Base-by-base conservation (phyloP, 1,140 invertebrate species). In the Bombus pyrosoma region DNA sequence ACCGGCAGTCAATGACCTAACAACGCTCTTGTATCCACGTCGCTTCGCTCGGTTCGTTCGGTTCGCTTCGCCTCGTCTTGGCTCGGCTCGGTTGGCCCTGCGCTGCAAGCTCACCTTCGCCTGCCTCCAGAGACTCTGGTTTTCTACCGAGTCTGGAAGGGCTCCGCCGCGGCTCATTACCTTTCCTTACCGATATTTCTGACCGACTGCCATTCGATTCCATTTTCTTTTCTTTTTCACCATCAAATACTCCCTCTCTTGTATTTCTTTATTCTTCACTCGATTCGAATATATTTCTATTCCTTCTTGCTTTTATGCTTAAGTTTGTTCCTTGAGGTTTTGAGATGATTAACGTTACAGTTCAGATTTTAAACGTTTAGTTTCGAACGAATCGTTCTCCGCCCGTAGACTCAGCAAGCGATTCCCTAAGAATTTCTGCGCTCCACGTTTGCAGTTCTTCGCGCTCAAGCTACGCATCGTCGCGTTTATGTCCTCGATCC, bases 1-100 rank as follows among this genome's bases (percentile, higher is more conserved):
- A 93, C 92, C 88, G 90, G 88, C 94, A 94, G 94, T 94, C 94
- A 94, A 94, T 94, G 94, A 94, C 94, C 94, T 92, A 93, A 86
- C 88, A 90, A 87, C 90, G 90, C 86, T 89, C 89, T 91, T 89
- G 89, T 90, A 87, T 89, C 86, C 89, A 83, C 83, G 81, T 85
- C 68, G 64, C 69, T 85, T 82, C 66, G 69, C 75, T 87, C 75
- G 88, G 83, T 87, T 91, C 90, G 86, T 86, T 88, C 86, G 88
- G 89, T 88, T 92, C 87, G 89, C 86, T 74, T 91, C 90, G 86
- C 72, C 89, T 91, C 91, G 81, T 83, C 90, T 91, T 91, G 80
- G 89, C 90, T 92, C 89, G 87, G 79, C 87, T 91, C 88, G 87
- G 88, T 90, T 89, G 86, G 87, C 90, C 66, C 83, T 76, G 39